A percentile compares a stretch with the other conserved stretches of the same genome.
These are phyloP conservation scores for Pontoporia blainvillei DNA, from an alignment of 2,113 vertebrate species.

Conservation along the genomic window DNA sequence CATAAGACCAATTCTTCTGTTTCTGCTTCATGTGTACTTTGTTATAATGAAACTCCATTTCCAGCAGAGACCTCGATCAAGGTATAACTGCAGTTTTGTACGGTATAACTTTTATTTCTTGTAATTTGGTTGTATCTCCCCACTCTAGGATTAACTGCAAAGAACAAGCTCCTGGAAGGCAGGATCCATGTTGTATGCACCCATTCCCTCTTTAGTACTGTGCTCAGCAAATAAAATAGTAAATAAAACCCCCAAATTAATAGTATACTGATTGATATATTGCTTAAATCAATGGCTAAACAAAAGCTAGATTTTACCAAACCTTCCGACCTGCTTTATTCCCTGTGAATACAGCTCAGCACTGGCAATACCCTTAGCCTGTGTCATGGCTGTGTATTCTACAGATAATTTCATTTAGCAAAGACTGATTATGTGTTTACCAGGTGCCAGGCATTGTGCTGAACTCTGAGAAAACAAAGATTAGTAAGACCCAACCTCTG, in stretches of 20 bases:
- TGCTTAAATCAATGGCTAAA: background rate
- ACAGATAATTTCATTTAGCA: background rate
- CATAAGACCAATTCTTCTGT: background rate
- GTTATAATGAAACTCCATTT: background rate
- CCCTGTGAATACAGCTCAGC: background rate
- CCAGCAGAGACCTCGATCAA: background rate
- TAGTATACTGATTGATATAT: background rate
- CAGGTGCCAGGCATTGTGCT: background rate
- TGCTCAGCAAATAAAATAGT: background rate
- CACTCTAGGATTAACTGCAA: background rate
- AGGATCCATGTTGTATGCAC: background rate
- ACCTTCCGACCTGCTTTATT: background rate
- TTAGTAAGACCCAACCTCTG: background rate
- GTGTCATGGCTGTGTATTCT: background rate
- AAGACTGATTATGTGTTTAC: background rate
- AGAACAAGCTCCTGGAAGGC: background rate
- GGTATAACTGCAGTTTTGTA: background rate
- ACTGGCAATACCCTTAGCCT: background rate
- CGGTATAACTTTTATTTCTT: background rate
- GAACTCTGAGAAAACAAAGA: background rate
- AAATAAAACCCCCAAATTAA: background rate
- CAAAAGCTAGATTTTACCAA: background rate
- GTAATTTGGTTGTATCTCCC: background rate
- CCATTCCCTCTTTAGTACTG: background rate
- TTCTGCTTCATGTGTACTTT: background rate